Percentiles rank a stretch among this genome's conserved stretches.
Evolutionary conservation across 1,140 invertebrate species (phyloP).

Genomic region (Eubasilissa regina): DNA sequence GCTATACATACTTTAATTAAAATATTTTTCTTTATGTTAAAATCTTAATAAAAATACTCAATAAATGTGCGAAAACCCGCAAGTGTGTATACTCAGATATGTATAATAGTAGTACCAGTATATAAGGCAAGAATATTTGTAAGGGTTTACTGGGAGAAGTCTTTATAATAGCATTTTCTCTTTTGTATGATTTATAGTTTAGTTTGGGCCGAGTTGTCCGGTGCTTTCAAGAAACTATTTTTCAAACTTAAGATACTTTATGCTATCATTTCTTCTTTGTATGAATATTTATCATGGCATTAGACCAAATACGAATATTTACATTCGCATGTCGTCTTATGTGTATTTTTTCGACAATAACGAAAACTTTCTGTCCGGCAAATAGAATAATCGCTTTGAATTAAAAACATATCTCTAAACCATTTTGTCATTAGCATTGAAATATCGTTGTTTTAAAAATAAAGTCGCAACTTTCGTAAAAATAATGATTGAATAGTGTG

Average conservation of each 20-base stretch:
- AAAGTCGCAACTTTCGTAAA: no score
- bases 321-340: slow-evolving; percentile 26
- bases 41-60: no score
- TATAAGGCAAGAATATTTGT: slow-evolving; percentile 29
- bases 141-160: slow-evolving; percentile 29
- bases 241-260: slow-evolving; percentile 54
- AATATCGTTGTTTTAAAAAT: no score
- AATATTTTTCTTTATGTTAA: no score
- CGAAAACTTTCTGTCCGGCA: slow-evolving; percentile 20
- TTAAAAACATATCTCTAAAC: slow-evolving; percentile 1
- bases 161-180: slow-evolving; percentile 58
- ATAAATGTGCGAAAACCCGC: no score
- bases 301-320: slow-evolving; percentile 45
- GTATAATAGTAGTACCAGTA: background rate
- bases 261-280: slow-evolving; percentile 57
- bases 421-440: no score
- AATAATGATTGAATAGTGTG: no score
- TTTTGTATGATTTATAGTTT: slow-evolving; percentile 56
- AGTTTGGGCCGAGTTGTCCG: slow-evolving; percentile 57
- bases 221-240: slow-evolving; percentile 58
- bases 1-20: no score
- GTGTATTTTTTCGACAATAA: slow-evolving; percentile 15
- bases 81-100: no score
- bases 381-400: background rate
- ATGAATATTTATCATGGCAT: slow-evolving; percentile 60